Base-by-base conservation (phyloP, 2,797 vertebrate genomes). In the Geotrypetes seraphini region DNA sequence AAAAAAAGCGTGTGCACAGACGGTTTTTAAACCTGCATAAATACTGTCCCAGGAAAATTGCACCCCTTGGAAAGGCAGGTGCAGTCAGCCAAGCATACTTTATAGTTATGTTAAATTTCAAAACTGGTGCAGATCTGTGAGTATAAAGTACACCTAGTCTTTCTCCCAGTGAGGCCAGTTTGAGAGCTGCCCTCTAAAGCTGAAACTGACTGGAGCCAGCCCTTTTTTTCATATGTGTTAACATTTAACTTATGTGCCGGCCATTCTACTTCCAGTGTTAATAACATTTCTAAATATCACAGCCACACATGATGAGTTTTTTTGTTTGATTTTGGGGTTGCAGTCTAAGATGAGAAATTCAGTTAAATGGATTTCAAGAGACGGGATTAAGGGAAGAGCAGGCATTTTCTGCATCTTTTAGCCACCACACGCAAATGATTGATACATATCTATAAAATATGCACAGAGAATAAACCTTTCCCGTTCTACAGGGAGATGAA, bases 321-420 rank as follows among this genome's bases (percentile, higher is more conserved):
- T n/a, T n/a, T n/a, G n/a, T n/a, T n/a, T n/a, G n/a, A n/a, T n/a
- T 10, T 16, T 49, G 11, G 30, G 19, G 12, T 3, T n/a, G n/a
- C n/a, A n/a, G n/a, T n/a, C n/a, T n/a, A n/a, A n/a, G n/a, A n/a
- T n/a, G n/a, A n/a, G n/a, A n/a, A n/a, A n/a, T n/a, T n/a, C n/a
- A 29, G 29, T 33, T 27, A 19, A 56, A 47, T 16, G 2, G 45
- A 33, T 33, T 46, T 33, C 39, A 48, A 28, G 33, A 43, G 36
- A 46, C 53, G 50, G 53, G 31, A 32, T n/a, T n/a, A n/a, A 27
- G 34, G 27, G 40, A 24, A 38, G 56, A 29, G 15, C 13, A 53
- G n/a, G 36, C 36, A 54, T 54, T 43, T 20, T 19, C 38, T 45
- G 14, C 31, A 33, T 49, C 36, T 36, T 50, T 24, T 30, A 43